These are phyloP conservation scores for Periophthalmus magnuspinnatus DNA, from an alignment of 2,797 vertebrate species.

Conservation along the genomic window DNA sequence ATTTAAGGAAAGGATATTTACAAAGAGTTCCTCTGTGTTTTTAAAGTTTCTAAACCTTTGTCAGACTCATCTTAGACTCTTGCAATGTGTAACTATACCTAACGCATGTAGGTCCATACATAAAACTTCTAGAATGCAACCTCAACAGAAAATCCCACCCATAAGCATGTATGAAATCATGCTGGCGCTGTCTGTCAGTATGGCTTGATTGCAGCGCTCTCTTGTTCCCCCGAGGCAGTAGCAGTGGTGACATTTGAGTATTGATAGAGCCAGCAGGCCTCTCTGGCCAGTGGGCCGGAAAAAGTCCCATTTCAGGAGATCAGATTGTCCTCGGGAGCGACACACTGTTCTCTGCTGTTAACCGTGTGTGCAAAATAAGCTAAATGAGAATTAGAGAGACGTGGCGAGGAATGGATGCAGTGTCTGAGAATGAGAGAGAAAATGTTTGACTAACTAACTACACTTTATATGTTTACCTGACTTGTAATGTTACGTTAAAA, in stretches of 20 bases:
- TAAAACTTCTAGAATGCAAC: too few relatives aligned
- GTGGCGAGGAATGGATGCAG: slow-evolving; percentile 62
- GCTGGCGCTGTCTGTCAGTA: neutral
- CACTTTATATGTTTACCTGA: too few relatives aligned
- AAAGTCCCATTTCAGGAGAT: slow-evolving; percentile 53
- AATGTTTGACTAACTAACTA: too few relatives aligned
- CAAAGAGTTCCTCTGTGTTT: too few relatives aligned
- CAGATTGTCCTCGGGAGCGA: slow-evolving; percentile 40
- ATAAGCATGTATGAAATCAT: neutral
- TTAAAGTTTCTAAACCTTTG: too few relatives aligned
- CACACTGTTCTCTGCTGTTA: slow-evolving; percentile 52
- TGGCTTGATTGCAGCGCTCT: slow-evolving; percentile 11
- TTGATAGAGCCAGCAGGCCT: slow-evolving; percentile 34
- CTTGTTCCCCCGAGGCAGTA: slow-evolving; percentile 21
- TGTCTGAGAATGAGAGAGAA: slow-evolving; percentile 43
- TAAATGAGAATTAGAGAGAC: slow-evolving; percentile 63
- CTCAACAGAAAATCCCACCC: neutral
- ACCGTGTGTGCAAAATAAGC: slow-evolving; percentile 40
- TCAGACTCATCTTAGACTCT: too few relatives aligned
- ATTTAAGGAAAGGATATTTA: too few relatives aligned
- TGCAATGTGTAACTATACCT: too few relatives aligned
- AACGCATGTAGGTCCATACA: too few relatives aligned
- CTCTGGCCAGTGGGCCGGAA: slow-evolving; percentile 55
- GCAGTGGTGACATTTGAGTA: slow-evolving; percentile 46
- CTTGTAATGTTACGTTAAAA: too few relatives aligned